These are phyloP conservation scores for Syrista parreyssii DNA, from an alignment of 2,888 invertebrate species.

Conservation along the genomic window DNA sequence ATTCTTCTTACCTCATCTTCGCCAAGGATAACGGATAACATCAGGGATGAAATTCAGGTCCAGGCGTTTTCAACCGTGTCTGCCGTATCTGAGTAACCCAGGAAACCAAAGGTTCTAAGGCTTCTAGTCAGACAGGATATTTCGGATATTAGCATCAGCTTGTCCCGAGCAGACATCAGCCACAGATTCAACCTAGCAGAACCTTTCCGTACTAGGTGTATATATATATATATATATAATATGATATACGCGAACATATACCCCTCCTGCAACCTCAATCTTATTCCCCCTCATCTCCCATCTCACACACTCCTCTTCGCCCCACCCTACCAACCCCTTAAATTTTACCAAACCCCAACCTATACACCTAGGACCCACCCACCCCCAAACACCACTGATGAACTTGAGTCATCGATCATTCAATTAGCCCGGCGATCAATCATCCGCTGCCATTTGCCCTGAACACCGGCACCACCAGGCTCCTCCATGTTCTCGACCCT, in stretches of 20 bases:
- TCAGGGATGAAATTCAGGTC: too few relatives aligned
- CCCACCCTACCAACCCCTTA: too few relatives aligned
- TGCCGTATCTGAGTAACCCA: too few relatives aligned
- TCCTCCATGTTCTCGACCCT: constrained; percentile 17
- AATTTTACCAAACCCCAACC: too few relatives aligned
- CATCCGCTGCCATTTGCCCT: constrained; percentile 72
- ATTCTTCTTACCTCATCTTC: constrained; percentile 4
- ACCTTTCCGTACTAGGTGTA: background rate
- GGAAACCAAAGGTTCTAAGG: too few relatives aligned
- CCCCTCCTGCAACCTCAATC: background rate
- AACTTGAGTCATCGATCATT: constrained; percentile 77
- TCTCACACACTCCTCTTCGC: background rate
- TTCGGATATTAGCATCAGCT: constrained; percentile 19
- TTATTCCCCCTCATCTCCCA: background rate
- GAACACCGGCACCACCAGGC: constrained; percentile 27
- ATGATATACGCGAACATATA: background rate
- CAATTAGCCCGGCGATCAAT: constrained; percentile 82
- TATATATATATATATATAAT: too few relatives aligned
- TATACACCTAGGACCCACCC: constrained; percentile 27
- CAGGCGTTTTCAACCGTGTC: too few relatives aligned
- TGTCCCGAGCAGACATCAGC: constrained; percentile 16
- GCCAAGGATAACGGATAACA: background rate
- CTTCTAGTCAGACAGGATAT: too few relatives aligned
- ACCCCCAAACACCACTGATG: constrained; percentile 46
- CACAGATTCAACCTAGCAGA: too few relatives aligned